These are phyloP conservation scores for Hylomyscus alleni DNA, from an alignment of 2,797 vertebrate species.

Conservation along the genomic window DNA sequence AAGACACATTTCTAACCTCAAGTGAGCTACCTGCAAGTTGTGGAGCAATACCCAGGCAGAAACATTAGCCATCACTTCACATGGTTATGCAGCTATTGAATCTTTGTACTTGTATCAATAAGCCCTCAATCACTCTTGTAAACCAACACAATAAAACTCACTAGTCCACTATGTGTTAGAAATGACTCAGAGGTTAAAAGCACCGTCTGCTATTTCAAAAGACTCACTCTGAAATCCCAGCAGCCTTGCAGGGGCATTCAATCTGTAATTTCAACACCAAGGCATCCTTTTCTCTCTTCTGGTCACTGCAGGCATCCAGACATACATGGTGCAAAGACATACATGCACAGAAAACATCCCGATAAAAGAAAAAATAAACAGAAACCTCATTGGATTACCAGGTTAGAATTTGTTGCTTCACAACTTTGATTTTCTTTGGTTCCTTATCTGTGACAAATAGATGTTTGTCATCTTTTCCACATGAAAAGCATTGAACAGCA, in stretches of 20 bases:
- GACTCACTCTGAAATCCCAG: not conserved
- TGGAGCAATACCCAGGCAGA: too few species aligned
- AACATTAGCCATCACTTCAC: not conserved
- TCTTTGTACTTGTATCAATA: not conserved
- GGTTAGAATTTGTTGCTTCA: not conserved
- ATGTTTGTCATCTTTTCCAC: not conserved
- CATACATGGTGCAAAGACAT: not conserved
- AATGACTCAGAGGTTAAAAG: not conserved
- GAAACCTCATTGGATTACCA: not conserved
- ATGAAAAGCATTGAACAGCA: not conserved
- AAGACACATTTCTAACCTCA: too few species aligned
- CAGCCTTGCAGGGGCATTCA: not conserved
- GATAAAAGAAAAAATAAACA: not conserved
- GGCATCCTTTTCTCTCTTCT: not conserved
- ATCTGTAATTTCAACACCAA: too few species aligned
- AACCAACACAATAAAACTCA: not conserved
- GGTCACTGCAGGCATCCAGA: not conserved
- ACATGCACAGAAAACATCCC: not conserved
- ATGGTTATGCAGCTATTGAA: not conserved
- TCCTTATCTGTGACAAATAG: not conserved
- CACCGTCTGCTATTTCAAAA: not conserved
- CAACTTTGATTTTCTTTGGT: not conserved
- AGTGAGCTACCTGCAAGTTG: too few species aligned
- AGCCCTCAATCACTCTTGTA: not conserved
- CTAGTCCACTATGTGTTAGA: not conserved